These are phyloP conservation scores for Heteractis magnifica DNA, from an alignment of 92 coral and sea anemone genomes.

Conservation along the genomic window DNA sequence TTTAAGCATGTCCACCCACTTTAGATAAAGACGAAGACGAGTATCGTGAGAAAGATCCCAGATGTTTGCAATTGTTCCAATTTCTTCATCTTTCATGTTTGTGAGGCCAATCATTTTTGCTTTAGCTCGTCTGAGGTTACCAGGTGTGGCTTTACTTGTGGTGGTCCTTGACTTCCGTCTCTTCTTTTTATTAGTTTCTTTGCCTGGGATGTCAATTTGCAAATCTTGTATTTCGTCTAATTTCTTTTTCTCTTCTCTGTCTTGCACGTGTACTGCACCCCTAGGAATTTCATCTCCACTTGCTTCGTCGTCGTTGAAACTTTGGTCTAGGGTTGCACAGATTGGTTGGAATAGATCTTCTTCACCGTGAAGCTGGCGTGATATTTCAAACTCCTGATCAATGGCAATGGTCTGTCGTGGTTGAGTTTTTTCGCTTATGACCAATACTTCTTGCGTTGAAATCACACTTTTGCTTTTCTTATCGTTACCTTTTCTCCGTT, in stretches of 20 bases:
- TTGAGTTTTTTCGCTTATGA: background rate
- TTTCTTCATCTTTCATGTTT: conserved; percentile 49
- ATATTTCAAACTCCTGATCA: background rate
- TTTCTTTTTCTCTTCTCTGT: background rate
- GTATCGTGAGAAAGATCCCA: conserved; percentile 52
- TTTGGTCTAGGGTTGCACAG: background rate
- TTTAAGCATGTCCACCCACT: conserved; percentile 53
- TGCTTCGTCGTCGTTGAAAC: background rate
- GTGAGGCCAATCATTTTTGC: conserved; percentile 19
- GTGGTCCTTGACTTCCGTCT: background rate
- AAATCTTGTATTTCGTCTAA: background rate
- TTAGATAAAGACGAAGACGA: conserved; percentile 60
- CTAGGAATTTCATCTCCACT: background rate
- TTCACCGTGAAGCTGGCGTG: conserved; percentile 11
- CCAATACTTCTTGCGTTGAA: background rate
- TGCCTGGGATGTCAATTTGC: background rate
- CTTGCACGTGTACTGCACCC: background rate
- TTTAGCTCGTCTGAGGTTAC: conserved; percentile 3
- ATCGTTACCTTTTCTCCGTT: background rate
- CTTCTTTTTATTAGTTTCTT: background rate
- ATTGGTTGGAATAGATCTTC: conserved; percentile 5
- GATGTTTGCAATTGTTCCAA: conserved; percentile 30
- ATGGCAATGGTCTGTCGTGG: conserved; percentile 6
- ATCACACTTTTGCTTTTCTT: background rate
- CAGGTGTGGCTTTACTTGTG: background rate